Percentiles rank a stretch among this genome's conserved stretches.
These are phyloP conservation scores for Tiliqua scincoides DNA, from an alignment of 2,113 vertebrate species.

Conservation along the genomic window DNA sequence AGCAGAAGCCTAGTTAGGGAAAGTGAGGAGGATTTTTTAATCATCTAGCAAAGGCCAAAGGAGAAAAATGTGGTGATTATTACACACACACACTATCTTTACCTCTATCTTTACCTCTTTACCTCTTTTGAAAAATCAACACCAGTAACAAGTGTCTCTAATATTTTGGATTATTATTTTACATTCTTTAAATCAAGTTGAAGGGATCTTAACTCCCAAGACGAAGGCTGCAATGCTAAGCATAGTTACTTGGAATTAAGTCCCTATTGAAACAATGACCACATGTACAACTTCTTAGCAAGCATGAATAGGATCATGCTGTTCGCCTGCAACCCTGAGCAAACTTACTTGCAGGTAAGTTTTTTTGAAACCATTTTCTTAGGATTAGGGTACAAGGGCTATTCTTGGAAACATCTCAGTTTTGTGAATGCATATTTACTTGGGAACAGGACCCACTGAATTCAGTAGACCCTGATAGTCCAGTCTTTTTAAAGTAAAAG, in stretches of 20 bases:
- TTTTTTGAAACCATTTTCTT: not conserved
- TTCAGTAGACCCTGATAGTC: not conserved
- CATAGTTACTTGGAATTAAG: conserved; percentile 1
- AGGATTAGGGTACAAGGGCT: not conserved
- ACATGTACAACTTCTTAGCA: not conserved
- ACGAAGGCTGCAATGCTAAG: not conserved
- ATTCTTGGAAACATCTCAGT: not conserved
- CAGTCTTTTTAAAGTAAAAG: not conserved
- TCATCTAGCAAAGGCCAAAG: conserved; percentile 64
- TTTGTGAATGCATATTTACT: not conserved
- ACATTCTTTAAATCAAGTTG: not conserved
- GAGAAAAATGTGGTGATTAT: conserved; percentile 12
- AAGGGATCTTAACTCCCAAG: not conserved
- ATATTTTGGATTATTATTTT: not conserved
- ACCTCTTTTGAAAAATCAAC: too few relatives aligned
- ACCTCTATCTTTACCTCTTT: not conserved
- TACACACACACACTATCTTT: not conserved
- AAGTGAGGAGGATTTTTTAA: conserved; percentile 77
- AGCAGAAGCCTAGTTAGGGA: conserved; percentile 74
- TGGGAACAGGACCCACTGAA: not conserved
- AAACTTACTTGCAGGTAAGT: too few relatives aligned
- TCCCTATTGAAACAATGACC: not conserved
- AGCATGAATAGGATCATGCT: not conserved
- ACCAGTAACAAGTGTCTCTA: not conserved
- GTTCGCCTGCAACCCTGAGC: not conserved